Conservation (phyloP, 2,113 vertebrate genomes). For the Cacatua alba region DNA sequence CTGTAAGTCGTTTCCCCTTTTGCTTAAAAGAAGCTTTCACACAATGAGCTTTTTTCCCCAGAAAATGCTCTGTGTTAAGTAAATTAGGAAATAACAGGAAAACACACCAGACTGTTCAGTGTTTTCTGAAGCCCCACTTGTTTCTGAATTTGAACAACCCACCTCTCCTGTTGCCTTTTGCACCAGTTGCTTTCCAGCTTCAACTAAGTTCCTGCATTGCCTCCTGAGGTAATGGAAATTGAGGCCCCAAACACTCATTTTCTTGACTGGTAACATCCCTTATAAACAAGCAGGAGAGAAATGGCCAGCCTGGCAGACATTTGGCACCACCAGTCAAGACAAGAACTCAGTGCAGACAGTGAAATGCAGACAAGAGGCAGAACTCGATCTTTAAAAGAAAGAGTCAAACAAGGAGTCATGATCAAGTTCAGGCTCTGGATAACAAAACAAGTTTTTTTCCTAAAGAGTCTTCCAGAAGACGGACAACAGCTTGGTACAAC, state of each 20-base stretch:
- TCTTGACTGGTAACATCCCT: background rate
- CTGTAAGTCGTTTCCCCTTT: background rate
- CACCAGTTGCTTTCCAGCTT: background rate
- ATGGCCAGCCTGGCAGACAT: background rate
- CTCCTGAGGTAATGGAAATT: background rate
- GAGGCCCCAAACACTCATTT: background rate
- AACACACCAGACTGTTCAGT: background rate
- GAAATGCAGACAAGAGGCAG: background rate
- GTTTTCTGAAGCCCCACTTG: background rate
- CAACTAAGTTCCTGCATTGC: background rate
- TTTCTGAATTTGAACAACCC: background rate
- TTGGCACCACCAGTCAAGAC: background rate
- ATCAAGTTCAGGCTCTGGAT: slow-evolving; percentile 48
- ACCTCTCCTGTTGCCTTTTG: background rate
- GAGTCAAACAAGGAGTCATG: background rate
- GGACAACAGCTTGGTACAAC: slow-evolving; percentile 53
- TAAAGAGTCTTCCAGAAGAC: slow-evolving; percentile 19
- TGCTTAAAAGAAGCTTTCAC: background rate
- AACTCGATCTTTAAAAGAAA: slow-evolving; percentile 27
- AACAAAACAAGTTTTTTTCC: slow-evolving; percentile 41
- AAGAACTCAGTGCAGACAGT: background rate
- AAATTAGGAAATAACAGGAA: background rate
- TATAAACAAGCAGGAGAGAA: background rate
- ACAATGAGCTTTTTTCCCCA: background rate
- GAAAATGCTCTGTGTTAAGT: background rate